Evolutionary conservation across 2,888 invertebrate genomes (phyloP).

Genomic region (Agrochola circellaris): DNA sequence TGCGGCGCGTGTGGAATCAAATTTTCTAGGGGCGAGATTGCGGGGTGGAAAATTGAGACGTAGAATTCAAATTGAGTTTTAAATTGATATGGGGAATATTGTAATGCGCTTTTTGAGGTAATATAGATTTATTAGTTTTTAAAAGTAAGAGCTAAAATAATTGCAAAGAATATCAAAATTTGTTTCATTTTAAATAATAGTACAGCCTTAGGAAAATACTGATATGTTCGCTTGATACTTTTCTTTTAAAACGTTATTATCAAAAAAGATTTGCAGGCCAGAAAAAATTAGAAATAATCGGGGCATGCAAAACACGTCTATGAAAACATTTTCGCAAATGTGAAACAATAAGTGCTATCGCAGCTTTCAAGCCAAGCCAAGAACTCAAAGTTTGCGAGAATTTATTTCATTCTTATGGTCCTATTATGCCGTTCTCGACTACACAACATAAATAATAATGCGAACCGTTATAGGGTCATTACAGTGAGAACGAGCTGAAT

Average conservation of each 20-base stretch:
- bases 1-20: conserved; percentile 47
- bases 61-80: neutral
- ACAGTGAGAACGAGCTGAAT: conserved; percentile 84
- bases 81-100: conserved; percentile 11
- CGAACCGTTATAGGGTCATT: conserved; percentile 89
- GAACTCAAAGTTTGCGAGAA: conserved; percentile 87
- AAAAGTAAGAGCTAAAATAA: neutral
- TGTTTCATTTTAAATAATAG: too few species aligned
- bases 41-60: conserved; percentile 15
- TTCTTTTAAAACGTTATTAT: neutral
- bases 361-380: conserved; percentile 85
- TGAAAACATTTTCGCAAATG: conserved; percentile 82
- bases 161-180: neutral
- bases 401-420: conserved; percentile 90
- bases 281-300: conserved; percentile 70
- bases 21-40: conserved; percentile 23
- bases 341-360: conserved; percentile 87
- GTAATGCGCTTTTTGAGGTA: neutral
- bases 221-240: neutral
- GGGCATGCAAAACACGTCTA: conserved; percentile 79
- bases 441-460: conserved; percentile 91
- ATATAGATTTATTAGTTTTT: neutral
- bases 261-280: neutral
- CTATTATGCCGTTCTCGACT: conserved; percentile 90
- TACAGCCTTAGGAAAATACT: neutral